Base-by-base conservation (phyloP, 64 coral and sea anemone genomes). In the Actinia tenebrosa region DNA sequence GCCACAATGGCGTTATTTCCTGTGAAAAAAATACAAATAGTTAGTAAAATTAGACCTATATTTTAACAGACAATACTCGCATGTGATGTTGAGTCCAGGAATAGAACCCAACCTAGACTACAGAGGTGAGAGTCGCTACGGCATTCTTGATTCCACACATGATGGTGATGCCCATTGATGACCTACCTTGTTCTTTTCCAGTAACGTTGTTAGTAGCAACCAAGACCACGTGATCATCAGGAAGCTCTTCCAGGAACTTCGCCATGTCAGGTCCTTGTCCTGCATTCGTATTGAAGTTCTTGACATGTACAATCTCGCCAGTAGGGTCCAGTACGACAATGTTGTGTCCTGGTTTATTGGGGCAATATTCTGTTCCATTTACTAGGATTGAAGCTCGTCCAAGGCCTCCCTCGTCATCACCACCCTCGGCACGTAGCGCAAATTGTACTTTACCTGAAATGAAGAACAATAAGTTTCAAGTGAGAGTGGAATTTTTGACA, bases 331-430 rank as follows among this genome's bases (percentile, higher is more conserved):
- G 90, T n/a, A 99, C 93, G 14, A 95, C 93, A 20, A 99, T 84
- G 44, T 99, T 99, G 37, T 99, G 97, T 0, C 97, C 97, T 16
- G 88, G 84, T 84, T 94, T 99, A 79, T 88, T 95, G 23, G 93
- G 97, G 55, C 97, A 99, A 44, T 99, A 90, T 50, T 99, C 97
- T 4, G 93, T 89, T 20, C 97, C 97, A 56, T 99, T 99, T 8
- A 99, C 91, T 78, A 87, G 89, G 58, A 99, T 99, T 1, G 93
- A 95, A 9, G 97, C 88, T 20, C 85, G 56, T 7, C 96, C 96
- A 84, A 98, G 94, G 1, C 96, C 96, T 20, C 96, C 96, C 82
- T 95, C 93, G 50, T 98, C 96, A 71, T 98, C 96, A 79, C 97
- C 97, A 16, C 97, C 97, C 14, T 92, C 93, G 13, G 86, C 93